phyloP scores from a whole-genome alignment of 2,888 invertebrate genomes.

The Ashinkailepas kermadecensis region DNA sequence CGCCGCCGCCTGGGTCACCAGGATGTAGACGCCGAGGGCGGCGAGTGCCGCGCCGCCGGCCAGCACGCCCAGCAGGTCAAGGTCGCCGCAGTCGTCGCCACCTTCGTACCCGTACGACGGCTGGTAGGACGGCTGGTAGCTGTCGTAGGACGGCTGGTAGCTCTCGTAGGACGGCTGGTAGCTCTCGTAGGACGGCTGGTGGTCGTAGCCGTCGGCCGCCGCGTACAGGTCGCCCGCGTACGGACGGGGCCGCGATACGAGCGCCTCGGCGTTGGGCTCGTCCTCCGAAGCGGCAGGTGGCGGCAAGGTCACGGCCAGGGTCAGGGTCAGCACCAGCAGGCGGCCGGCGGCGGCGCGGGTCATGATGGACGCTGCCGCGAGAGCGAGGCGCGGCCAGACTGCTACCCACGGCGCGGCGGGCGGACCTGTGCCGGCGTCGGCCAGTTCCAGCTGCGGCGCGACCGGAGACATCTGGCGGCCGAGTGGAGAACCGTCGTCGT shows the following conservation, averaged over 20 bases:
- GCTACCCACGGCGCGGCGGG: too few relatives aligned
- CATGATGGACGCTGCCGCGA: too few relatives aligned
- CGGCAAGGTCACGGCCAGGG: not conserved
- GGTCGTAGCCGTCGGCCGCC: not conserved
- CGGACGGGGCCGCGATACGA: not conserved
- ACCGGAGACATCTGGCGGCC: not conserved
- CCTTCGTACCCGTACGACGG: not conserved
- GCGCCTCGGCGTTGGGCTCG: not conserved
- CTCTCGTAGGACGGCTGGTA: not conserved
- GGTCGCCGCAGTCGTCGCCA: slow-evolving; percentile 1
- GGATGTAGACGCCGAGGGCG: not conserved
- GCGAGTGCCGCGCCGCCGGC: slow-evolving; percentile 8
- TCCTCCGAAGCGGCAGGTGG: not conserved
- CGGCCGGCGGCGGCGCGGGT: not conserved
- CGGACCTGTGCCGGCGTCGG: too few relatives aligned
- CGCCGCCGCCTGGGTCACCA: not conserved
- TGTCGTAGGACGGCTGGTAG: not conserved
- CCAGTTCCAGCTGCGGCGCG: not conserved
- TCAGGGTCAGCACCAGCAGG: not conserved
- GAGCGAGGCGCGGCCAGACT: too few relatives aligned
- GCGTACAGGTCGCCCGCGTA: not conserved
- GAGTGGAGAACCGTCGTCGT: not conserved
- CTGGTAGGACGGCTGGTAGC: not conserved
- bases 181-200: not conserved
- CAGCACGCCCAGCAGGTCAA: not conserved